phyloP scores from a whole-genome alignment of 2,113 vertebrate genomes.

The Dromas ardeola region DNA sequence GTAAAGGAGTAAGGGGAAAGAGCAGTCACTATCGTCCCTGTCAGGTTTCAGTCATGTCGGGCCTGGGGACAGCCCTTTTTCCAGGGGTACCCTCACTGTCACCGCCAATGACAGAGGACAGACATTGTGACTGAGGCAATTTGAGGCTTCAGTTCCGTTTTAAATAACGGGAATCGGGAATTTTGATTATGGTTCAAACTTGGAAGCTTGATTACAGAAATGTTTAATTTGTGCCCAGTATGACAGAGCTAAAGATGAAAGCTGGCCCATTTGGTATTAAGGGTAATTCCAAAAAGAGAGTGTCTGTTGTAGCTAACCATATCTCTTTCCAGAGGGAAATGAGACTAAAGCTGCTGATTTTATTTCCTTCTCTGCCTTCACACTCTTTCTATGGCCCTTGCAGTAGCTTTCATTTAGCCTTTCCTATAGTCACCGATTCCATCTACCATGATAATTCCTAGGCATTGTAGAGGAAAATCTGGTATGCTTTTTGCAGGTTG shows the following conservation, averaged over 20 bases:
- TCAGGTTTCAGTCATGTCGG: not conserved
- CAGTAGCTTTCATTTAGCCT: not conserved
- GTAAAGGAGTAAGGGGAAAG: not conserved
- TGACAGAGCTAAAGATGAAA: not conserved
- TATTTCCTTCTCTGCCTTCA: not conserved
- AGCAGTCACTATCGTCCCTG: not conserved
- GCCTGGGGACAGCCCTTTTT: not conserved
- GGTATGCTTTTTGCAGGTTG: conserved; percentile 23
- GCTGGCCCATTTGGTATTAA: not conserved
- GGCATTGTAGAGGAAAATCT: not conserved
- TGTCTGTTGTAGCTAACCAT: not conserved
- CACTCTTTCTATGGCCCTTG: not conserved
- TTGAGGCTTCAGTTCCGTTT: not conserved
- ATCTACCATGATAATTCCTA: not conserved
- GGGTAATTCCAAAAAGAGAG: not conserved
- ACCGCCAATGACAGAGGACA: not conserved
- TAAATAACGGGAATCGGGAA: not conserved
- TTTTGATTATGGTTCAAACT: not conserved
- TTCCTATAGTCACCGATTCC: not conserved
- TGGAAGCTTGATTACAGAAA: not conserved
- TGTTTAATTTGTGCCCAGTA: not conserved
- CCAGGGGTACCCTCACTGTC: not conserved
- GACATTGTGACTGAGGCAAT: not conserved
- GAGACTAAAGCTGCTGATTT: not conserved
- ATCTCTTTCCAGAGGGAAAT: not conserved